These are phyloP conservation scores for Pseudococcus viburni DNA, from an alignment of 2,888 invertebrate genomes.

Conservation along the genomic window DNA sequence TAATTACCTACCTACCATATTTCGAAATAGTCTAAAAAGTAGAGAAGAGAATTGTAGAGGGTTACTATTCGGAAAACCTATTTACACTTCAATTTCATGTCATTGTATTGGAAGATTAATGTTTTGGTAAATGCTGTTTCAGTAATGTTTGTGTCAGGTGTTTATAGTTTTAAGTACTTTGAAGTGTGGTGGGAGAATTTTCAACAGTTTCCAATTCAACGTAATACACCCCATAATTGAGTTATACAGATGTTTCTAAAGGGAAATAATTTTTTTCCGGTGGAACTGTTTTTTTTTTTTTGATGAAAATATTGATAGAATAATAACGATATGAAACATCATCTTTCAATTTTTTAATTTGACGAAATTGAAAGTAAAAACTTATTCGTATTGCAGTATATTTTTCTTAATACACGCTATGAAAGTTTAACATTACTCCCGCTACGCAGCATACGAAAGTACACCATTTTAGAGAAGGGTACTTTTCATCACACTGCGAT, in stretches of 20 bases:
- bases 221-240: background rate
- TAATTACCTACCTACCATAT: slow-evolving; percentile 3
- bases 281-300: background rate
- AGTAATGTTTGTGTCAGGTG: slow-evolving; percentile 39
- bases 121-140: slow-evolving; percentile 37
- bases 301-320: background rate
- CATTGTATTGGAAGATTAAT: slow-evolving; percentile 48
- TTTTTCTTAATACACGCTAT: too few relatives aligned
- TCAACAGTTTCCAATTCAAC: slow-evolving; percentile 3
- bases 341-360: too few relatives aligned
- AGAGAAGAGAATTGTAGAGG: background rate
- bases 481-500: too few relatives aligned
- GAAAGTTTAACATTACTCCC: too few relatives aligned
- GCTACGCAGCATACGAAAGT: too few relatives aligned
- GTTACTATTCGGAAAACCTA: slow-evolving; percentile 1
- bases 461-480: too few relatives aligned
- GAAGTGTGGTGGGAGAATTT: slow-evolving; percentile 4
- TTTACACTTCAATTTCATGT: slow-evolving; percentile 53
- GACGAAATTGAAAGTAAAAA: too few relatives aligned
- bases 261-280: background rate
- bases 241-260: background rate
- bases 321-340: too few relatives aligned
- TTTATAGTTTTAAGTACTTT: slow-evolving; percentile 22
- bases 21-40: background rate
- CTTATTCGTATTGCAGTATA: too few relatives aligned